Evolutionary conservation across 2,797 vertebrate genomes (phyloP), one percentile per base, ranked within the genome.

Genomic region (Gymnodraco acuticeps): DNA sequence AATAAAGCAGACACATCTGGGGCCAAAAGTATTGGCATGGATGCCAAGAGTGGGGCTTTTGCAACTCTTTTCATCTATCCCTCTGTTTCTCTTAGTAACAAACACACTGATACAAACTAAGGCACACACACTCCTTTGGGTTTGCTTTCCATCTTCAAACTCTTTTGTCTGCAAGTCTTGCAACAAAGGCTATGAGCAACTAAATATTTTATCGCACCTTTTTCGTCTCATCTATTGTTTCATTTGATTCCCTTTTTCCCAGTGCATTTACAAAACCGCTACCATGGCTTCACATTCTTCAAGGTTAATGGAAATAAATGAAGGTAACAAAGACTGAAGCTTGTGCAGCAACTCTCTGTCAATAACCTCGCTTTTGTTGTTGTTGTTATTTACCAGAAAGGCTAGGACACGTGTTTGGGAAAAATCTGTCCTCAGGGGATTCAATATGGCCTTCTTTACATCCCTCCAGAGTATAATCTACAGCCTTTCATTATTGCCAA

Each of bases 401-500:
- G 58, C 55, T 13, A 10, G 31, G 42, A 61, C 85, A 83, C 20
- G 61, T 75, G 80, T 82, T 68, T 67, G 14, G 16, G 71, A 59
- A 14, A 80, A 80, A 85, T 80, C 58, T 77, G 78, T 88, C 89
- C 91, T 81, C 20, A 1, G 85, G 87, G 87, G 74, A 84, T 83
- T 87, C 71, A 67, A 46, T 47, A 59, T 58, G 82, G 61, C 80
- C 75, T 68, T 77, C 75, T 75, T 80, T 52, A 78, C 79, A 82
- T 82, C 60, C 77, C 86, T 72, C 79, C 65, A 61, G 86, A 80
- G 86, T n/a, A 74, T 89, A 80, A 81, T 90, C 79, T 83, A 81
- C 77, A 88, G 71, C 77, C 73, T 91, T 89, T 52, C 84, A 89
- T 92, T 88, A 88, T 66, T 89, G 88, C 80, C 86, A 76, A 79